These are phyloP conservation scores for Prenolepis imparis DNA, from an alignment of 2,888 invertebrate genomes.

Conservation along the genomic window DNA sequence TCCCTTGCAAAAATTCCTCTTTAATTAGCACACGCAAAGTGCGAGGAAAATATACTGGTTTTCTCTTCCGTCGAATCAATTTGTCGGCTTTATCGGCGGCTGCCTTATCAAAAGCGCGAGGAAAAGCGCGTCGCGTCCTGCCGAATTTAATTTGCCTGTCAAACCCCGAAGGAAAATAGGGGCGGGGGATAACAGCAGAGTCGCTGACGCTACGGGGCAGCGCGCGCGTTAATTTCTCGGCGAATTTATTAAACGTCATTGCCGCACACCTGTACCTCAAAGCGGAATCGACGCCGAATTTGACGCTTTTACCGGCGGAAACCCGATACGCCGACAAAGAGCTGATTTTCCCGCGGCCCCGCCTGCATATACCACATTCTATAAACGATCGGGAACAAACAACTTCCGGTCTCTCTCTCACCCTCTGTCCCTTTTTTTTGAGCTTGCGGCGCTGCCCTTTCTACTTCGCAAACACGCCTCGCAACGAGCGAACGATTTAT, in stretches of 20 bases:
- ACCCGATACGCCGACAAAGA: constrained; percentile 65
- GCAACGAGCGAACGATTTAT: constrained; percentile 47
- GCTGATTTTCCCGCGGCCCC: constrained; percentile 56
- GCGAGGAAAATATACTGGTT: not conserved
- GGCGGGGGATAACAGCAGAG: not conserved
- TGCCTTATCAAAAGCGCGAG: constrained; percentile 50
- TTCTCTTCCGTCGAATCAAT: constrained; percentile 39
- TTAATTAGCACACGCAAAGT: constrained; percentile 29
- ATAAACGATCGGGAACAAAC: constrained; percentile 50
- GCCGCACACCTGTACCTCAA: constrained; percentile 44
- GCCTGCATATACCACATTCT: constrained; percentile 44
- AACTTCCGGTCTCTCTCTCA: not conserved
- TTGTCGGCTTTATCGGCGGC: constrained; percentile 46
- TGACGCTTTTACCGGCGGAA: constrained; percentile 53
- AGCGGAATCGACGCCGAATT: constrained; percentile 55
- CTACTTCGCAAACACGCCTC: constrained; percentile 42
- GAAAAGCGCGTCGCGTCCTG: constrained; percentile 40
- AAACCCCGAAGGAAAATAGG: constrained; percentile 27
- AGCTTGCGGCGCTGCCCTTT: constrained; percentile 26
- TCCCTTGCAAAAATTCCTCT: constrained; percentile 21
- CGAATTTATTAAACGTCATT: constrained; percentile 61
- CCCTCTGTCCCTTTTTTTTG: not conserved
- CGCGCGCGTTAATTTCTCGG: constrained; percentile 37
- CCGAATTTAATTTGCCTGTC: constrained; percentile 53
- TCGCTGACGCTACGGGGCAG: constrained; percentile 36